Conservation (phyloP, 2,113 vertebrate genomes). For the Trogon melanurus region DNA sequence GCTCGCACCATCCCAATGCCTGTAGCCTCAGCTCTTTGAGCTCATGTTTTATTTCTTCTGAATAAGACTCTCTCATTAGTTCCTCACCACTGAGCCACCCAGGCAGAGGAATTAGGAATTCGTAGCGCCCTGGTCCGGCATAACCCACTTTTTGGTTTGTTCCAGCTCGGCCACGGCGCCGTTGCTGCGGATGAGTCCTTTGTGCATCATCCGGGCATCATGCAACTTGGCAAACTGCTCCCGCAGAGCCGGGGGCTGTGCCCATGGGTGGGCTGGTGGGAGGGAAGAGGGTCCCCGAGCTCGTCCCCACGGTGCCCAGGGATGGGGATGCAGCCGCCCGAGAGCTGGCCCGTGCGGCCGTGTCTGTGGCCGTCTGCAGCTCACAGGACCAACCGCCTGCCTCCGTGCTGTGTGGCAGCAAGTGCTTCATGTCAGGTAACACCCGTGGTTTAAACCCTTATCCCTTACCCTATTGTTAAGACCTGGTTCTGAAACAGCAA, state of each 20-base stretch:
- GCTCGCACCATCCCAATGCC: not conserved
- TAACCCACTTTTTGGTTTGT: not conserved
- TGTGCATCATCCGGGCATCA: fast-evolving
- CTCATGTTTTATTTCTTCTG: not conserved
- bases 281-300: not conserved
- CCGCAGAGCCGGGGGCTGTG: not conserved
- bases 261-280: not conserved
- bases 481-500: not conserved
- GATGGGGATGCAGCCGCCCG: not conserved
- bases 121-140: fast-evolving
- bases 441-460: not conserved
- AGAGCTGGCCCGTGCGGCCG: not conserved
- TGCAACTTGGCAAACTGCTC: fast-evolving
- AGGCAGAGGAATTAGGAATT: not conserved
- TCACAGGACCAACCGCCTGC: not conserved
- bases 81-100: not conserved
- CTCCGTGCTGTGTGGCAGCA: fast-evolving
- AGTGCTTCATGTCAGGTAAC: not conserved
- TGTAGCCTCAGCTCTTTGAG: not conserved
- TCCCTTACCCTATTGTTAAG: not conserved
- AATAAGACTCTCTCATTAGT: not conserved
- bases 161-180: not conserved
- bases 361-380: fast-evolving
- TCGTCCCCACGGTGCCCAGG: too few relatives aligned
- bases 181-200: not conserved